Percentiles rank a stretch among this genome's conserved stretches.
phyloP scores from a whole-genome alignment of 2,797 vertebrate genomes.

The Melanotaenia pygmaea region DNA sequence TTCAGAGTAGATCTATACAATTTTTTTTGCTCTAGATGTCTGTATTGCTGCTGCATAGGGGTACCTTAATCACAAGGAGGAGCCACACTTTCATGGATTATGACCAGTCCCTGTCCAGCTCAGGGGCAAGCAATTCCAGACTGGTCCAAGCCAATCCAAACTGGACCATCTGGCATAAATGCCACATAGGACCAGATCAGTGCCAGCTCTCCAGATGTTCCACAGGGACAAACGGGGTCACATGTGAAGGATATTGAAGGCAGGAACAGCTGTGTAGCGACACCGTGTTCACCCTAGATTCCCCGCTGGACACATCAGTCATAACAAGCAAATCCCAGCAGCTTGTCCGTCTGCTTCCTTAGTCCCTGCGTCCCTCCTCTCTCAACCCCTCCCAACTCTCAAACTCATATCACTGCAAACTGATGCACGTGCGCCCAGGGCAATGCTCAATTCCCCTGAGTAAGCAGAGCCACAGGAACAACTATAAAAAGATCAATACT shows the following conservation, averaged over 20 bases:
- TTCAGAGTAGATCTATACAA: not conserved
- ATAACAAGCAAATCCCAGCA: constrained; percentile 63
- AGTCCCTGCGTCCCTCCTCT: constrained; percentile 16
- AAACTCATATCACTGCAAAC: constrained; percentile 37
- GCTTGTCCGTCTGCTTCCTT: constrained; percentile 65
- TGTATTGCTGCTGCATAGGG: constrained; percentile 11
- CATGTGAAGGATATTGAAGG: constrained; percentile 74
- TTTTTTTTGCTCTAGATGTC: constrained; percentile 4
- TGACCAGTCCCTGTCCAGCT: constrained; percentile 30
- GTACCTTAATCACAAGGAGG: constrained; percentile 10
- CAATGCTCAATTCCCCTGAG: constrained; percentile 66
- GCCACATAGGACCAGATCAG: constrained; percentile 47
- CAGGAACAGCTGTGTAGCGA: constrained; percentile 78
- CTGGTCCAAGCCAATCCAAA: constrained; percentile 43
- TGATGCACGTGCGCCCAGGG: constrained; percentile 57
- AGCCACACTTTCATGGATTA: constrained; percentile 23
- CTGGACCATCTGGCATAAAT: constrained; percentile 63
- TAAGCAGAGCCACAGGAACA: constrained; percentile 63
- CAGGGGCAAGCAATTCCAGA: constrained; percentile 33
- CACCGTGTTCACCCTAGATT: constrained; percentile 58
- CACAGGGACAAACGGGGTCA: constrained; percentile 72
- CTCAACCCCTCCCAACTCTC: constrained; percentile 6
- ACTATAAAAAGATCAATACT: constrained; percentile 82
- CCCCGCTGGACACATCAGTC: constrained; percentile 78
- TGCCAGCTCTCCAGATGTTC: constrained; percentile 82